Evolutionary conservation across 2,113 vertebrate genomes (phyloP).

Genomic region (Calypte anna): DNA sequence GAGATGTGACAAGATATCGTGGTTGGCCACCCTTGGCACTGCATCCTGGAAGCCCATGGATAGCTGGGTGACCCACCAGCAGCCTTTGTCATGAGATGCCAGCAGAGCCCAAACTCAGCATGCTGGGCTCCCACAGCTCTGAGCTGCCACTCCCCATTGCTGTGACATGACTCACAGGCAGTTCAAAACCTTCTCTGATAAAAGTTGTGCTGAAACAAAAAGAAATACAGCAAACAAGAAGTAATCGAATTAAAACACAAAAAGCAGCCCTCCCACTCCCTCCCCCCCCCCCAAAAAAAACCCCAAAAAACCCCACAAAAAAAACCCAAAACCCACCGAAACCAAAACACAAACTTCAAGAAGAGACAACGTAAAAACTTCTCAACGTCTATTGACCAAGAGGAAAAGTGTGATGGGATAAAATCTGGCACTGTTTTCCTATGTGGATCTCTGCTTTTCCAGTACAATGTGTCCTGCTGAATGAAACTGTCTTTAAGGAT

Average conservation of each 20-base stretch:
- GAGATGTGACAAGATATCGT: accelerated
- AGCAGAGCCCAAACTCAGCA: neutral
- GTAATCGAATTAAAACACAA: neutral
- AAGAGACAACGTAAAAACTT: neutral
- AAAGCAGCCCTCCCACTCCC: too few species aligned
- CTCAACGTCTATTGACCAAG: neutral
- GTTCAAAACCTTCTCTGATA: neutral
- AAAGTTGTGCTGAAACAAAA: neutral
- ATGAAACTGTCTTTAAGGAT: neutral
- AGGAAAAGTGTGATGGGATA: neutral
- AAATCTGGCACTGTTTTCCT: neutral
- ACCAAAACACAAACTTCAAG: neutral
- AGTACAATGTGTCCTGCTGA: neutral
- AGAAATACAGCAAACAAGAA: neutral
- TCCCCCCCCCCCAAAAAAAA: too few species aligned
- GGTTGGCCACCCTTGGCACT: neutral
- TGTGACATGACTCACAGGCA: conserved; percentile 23
- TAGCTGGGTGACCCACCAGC: neutral
- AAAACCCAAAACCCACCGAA: neutral
- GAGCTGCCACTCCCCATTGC: neutral
- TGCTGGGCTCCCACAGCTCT: neutral
- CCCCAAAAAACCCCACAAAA: too few species aligned
- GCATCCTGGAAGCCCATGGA: neutral
- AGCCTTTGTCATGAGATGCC: neutral
- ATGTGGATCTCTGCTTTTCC: neutral